Evolutionary conservation across 2,888 invertebrate genomes (phyloP).

Genomic region (Dasysyrphus albostriatus): DNA sequence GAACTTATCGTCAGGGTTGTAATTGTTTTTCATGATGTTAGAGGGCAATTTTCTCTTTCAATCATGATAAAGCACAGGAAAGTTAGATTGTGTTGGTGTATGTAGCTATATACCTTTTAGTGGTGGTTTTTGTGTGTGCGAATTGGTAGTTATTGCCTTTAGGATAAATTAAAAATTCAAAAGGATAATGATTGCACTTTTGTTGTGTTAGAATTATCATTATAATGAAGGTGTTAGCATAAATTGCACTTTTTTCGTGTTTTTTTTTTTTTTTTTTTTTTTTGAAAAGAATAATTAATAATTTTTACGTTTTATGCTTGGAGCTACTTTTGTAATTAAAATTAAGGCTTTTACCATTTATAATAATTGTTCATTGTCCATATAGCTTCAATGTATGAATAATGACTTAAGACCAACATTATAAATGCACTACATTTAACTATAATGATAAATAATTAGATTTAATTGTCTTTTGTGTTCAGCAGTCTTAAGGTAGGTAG

Average conservation of each 20-base stretch:
- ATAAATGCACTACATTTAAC: too few relatives aligned
- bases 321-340: conserved; percentile 30
- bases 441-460: too few relatives aligned
- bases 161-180: conserved; percentile 32
- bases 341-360: neutral
- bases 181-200: conserved; percentile 46
- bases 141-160: neutral
- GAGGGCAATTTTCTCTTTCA: conserved; percentile 49
- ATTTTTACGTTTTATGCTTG: conserved; percentile 3
- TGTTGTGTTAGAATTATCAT: conserved; percentile 16
- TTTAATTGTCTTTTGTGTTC: too few relatives aligned
- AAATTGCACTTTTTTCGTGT: conserved; percentile 24
- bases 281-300: conserved; percentile 37
- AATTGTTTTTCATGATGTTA: conserved; percentile 60
- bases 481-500: too few relatives aligned
- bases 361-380: neutral
- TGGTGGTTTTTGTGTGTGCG: neutral
- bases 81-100: neutral
- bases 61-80: conserved; percentile 19
- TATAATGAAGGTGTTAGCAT: conserved; percentile 16
- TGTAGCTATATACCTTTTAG: neutral
- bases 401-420: neutral
- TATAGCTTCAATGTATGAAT: neutral
- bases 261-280: neutral
- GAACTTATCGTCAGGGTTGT: conserved; percentile 60